Evolutionary conservation across 2,888 invertebrate genomes (phyloP).

Genomic region (Callyntrura sp.): DNA sequence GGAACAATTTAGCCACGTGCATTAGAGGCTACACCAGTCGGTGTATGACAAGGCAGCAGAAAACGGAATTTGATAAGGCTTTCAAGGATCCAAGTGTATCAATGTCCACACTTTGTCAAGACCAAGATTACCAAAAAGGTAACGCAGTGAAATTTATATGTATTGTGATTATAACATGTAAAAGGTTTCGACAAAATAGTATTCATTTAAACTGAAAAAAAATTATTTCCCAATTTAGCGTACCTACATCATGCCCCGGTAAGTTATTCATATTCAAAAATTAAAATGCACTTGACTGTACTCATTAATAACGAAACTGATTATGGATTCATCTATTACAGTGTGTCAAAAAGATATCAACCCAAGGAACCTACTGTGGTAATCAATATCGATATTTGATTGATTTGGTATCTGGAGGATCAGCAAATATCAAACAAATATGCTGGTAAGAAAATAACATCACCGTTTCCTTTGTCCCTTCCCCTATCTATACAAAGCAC

Average conservation of each 20-base stretch:
- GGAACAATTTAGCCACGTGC: slow-evolving; percentile 81
- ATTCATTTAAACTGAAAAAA: neutral
- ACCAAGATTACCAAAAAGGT: slow-evolving; percentile 83
- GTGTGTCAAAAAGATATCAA: slow-evolving; percentile 83
- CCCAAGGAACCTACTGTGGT: slow-evolving; percentile 82
- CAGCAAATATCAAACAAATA: slow-evolving; percentile 81
- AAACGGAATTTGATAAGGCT: slow-evolving; percentile 81
- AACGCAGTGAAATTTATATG: neutral
- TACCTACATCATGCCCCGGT: slow-evolving; percentile 82
- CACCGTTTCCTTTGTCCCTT: too few species aligned
- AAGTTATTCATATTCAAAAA: neutral
- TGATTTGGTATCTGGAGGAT: slow-evolving; percentile 82
- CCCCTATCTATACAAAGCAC: neutral
- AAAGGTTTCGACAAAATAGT: too few species aligned
- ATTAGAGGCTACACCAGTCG: slow-evolving; percentile 76
- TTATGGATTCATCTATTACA: neutral
- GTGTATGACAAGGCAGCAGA: slow-evolving; percentile 78
- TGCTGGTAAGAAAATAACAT: slow-evolving; percentile 80
- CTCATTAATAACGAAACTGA: neutral
- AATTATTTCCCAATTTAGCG: slow-evolving; percentile 71
- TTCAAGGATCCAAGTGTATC: slow-evolving; percentile 82
- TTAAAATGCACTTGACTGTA: neutral
- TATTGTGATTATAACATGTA: too few species aligned
- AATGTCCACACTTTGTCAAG: slow-evolving; percentile 82
- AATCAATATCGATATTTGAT: slow-evolving; percentile 83